These are phyloP conservation scores for Gobio occitaniae DNA, from an alignment of 2,797 vertebrate genomes.

Conservation along the genomic window DNA sequence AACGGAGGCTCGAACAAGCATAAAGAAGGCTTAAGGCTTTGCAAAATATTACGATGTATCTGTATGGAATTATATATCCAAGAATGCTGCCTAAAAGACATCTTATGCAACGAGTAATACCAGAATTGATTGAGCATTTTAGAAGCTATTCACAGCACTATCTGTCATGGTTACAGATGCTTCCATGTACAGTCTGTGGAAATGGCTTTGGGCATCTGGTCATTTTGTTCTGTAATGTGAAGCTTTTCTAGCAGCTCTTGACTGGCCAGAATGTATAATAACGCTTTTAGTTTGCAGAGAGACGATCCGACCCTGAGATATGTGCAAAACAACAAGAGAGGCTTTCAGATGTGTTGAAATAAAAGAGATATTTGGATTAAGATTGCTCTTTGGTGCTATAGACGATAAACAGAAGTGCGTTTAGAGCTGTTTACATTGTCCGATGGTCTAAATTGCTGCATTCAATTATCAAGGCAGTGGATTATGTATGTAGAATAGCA, in stretches of 20 bases:
- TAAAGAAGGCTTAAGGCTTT: not conserved
- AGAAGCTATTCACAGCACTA: slow-evolving; percentile 4
- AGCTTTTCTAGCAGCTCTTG: slow-evolving; percentile 41
- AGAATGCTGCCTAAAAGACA: not conserved
- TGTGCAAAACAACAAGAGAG: slow-evolving; percentile 9
- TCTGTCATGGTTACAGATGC: slow-evolving; percentile 17
- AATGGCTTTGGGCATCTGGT: slow-evolving; percentile 40
- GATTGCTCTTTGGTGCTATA: not conserved
- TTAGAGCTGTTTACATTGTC: not conserved
- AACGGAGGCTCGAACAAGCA: too few species aligned
- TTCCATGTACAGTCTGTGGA: slow-evolving; percentile 37
- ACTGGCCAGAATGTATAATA: slow-evolving; percentile 57
- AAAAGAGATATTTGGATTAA: not conserved
- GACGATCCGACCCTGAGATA: slow-evolving; percentile 46
- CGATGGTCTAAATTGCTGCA: not conserved
- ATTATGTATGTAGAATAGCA: not conserved
- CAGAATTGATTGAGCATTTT: slow-evolving; percentile 10
- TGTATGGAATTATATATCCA: not conserved
- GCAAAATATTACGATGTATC: too few species aligned
- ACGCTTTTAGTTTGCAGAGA: slow-evolving; percentile 53
- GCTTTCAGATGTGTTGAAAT: slow-evolving; percentile 14
- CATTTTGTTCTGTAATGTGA: slow-evolving; percentile 16
- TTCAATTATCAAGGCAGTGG: not conserved
- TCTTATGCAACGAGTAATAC: not conserved
- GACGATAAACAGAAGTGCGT: not conserved